These are phyloP conservation scores for Cremastinae sp. DNA, from an alignment of 2,888 invertebrate species.

Conservation along the genomic window DNA sequence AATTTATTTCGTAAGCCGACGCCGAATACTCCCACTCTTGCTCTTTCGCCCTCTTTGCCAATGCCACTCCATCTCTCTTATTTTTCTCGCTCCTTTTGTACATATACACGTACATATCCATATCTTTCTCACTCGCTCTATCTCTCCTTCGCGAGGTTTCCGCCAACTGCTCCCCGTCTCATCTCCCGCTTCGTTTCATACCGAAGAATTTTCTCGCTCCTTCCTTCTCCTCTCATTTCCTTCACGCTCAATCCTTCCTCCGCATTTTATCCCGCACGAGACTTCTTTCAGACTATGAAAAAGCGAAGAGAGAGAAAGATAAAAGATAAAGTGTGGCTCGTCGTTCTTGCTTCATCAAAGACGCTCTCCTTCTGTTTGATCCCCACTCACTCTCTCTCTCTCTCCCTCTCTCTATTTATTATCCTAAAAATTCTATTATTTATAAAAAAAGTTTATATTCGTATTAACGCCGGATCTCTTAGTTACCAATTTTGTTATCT, in stretches of 20 bases:
- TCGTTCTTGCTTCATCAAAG: conserved; percentile 47
- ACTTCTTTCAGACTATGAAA: conserved; percentile 31
- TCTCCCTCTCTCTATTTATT: conserved; percentile 23
- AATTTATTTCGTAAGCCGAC: conserved; percentile 68
- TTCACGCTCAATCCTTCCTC: conserved; percentile 35
- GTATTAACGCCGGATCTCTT: too few relatives aligned
- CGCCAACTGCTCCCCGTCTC: conserved; percentile 28
- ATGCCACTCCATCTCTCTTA: conserved; percentile 18
- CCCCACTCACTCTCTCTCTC: conserved; percentile 28
- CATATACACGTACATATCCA: too few relatives aligned
- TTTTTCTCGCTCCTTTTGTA: conserved; percentile 3
- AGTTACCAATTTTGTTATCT: too few relatives aligned
- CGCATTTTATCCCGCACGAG: conserved; percentile 41
- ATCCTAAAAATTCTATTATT: too few relatives aligned
- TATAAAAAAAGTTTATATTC: too few relatives aligned
- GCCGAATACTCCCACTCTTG: conserved; percentile 58
- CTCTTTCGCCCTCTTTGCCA: conserved; percentile 41
- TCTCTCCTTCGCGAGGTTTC: conserved; percentile 38
- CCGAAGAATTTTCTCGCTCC: conserved; percentile 8
- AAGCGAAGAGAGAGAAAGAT: conserved; percentile 3
- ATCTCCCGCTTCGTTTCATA: conserved; percentile 20
- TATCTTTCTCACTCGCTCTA: conserved; percentile 23
- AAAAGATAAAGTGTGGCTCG: neutral
- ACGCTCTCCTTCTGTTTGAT: too few relatives aligned
- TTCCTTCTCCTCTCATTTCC: conserved; percentile 5